phyloP scores from a whole-genome alignment of 1,140 invertebrate genomes.

The Drosophila lacteicornis region DNA sequence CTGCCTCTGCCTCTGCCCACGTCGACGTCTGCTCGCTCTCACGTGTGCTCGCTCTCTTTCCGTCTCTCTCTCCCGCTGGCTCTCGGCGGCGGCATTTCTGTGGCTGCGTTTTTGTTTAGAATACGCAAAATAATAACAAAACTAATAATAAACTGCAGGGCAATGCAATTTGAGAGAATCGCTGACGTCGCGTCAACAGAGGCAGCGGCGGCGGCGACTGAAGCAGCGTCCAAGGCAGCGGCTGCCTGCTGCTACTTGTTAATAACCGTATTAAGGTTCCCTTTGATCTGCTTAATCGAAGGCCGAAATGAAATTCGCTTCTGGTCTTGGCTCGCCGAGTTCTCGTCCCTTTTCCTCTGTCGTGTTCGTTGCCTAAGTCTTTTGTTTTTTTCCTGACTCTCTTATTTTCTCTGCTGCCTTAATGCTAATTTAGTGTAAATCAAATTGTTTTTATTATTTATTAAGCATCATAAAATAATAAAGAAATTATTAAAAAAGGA shows the following conservation, averaged over 20 bases:
- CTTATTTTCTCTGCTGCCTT: conserved; percentile 13
- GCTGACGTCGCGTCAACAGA: conserved; percentile 4
- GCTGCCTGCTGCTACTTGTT: conserved; percentile 66
- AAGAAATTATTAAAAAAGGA: not conserved
- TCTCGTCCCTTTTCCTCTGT: not conserved
- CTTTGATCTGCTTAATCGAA: conserved; percentile 84
- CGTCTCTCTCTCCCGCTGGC: conserved; percentile 12
- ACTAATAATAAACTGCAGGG: conserved; percentile 84
- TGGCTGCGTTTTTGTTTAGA: conserved; percentile 79
- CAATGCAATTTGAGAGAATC: conserved; percentile 78
- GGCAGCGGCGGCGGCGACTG: not conserved
- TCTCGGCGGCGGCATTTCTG: conserved; percentile 26
- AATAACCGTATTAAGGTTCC: conserved; percentile 78
- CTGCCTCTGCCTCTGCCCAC: conserved; percentile 8
- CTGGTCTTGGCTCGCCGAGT: conserved; percentile 58
- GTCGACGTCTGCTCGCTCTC: conserved; percentile 33
- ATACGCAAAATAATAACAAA: conserved; percentile 85
- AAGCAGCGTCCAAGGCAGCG: not conserved
- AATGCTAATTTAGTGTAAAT: conserved; percentile 77
- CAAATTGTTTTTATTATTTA: conserved; percentile 19
- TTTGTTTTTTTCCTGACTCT: conserved; percentile 46
- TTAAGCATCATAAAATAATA: not conserved
- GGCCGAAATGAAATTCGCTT: conserved; percentile 68
- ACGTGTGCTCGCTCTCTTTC: conserved; percentile 37
- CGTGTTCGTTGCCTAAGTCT: conserved; percentile 77